These are phyloP conservation scores for Chalcosyrphus nemorum DNA, from an alignment of 2,888 invertebrate species.

Conservation along the genomic window DNA sequence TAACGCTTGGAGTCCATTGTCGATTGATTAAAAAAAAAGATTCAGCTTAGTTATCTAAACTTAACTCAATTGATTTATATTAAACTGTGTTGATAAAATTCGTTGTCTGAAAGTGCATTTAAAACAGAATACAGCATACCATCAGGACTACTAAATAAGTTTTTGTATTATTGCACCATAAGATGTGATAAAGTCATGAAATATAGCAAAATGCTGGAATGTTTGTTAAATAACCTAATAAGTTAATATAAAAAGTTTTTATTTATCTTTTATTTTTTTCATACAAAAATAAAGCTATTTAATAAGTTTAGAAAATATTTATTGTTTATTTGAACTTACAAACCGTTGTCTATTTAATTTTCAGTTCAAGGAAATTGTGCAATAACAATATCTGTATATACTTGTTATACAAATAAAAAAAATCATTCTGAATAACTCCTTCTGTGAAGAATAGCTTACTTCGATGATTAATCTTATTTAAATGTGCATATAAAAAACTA, in stretches of 20 bases:
- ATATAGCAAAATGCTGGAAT: too few species aligned
- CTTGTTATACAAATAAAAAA: background rate
- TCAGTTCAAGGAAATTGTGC: constrained; percentile 11
- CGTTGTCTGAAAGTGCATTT: too few species aligned
- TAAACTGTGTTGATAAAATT: too few species aligned
- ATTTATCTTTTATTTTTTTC: background rate
- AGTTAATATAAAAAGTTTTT: background rate
- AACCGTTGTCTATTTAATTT: background rate
- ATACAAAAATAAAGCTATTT: background rate
- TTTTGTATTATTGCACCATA: too few species aligned
- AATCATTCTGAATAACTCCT: constrained; percentile 23
- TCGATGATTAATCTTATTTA: background rate
- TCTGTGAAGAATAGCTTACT: constrained; percentile 38
- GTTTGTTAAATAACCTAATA: constrained; percentile 2
- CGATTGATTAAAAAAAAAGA: too few species aligned
- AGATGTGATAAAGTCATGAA: too few species aligned
- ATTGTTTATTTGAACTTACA: background rate
- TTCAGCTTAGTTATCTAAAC: too few species aligned
- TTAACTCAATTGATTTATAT: too few species aligned
- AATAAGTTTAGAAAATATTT: background rate
- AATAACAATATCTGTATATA: constrained; percentile 15
- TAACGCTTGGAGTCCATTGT: too few species aligned
- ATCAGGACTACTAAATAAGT: too few species aligned
- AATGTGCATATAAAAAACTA: background rate
- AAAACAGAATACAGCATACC: too few species aligned